Evolutionary conservation across 2,797 vertebrate species (phyloP), one percentile per base, ranked within the genome.

Genomic region (Furcifer pardalis): DNA sequence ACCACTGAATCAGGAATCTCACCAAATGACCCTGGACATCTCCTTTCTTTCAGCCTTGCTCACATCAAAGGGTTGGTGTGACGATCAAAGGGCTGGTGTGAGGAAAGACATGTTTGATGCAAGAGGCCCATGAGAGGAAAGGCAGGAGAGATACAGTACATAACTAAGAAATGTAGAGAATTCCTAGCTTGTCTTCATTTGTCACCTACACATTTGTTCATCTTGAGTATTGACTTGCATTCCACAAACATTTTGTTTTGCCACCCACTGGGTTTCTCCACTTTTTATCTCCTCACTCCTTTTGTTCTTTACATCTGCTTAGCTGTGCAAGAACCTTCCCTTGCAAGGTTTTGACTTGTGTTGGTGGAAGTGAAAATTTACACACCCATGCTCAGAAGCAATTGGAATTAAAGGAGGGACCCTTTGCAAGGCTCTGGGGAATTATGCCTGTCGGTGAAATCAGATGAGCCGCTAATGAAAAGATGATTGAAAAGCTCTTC

Each of bases 401-500:
- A 59, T 79, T 84, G 52, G 84, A 76, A 81, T 85, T 60, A 76
- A n/a, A 85, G 69, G 35, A 46, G 60, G 40, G 25, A 37, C 21
- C 40, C 40, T 79, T 79, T 63, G 76, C 68, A 19, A 27, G 68
- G 62, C 78, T 73, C 84, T 37, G 59, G 84, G 83, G 84, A 68
- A 75, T 4, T 12, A 7, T 7, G 3, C 9, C 35, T 35, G 49
- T 69, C 30, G 6, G 69, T 69, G 82, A 25, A 77, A 37, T 63
- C 49, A 52, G 82, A 84, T 81, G 78, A 85, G 63, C 78, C 40
- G 72, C 84, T 85, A 76, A 85, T 85, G 84, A 85, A 85, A 85
- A 68, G 49, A 44, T 46, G 63, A 76, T 76, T 44, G 72, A 69
- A 76, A 76, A 62, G 60, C 44, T 35, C 71, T 66, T 46, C 46